These are phyloP conservation scores for Tautogolabrus adspersus DNA, from an alignment of 2,113 vertebrate genomes.

Conservation along the genomic window DNA sequence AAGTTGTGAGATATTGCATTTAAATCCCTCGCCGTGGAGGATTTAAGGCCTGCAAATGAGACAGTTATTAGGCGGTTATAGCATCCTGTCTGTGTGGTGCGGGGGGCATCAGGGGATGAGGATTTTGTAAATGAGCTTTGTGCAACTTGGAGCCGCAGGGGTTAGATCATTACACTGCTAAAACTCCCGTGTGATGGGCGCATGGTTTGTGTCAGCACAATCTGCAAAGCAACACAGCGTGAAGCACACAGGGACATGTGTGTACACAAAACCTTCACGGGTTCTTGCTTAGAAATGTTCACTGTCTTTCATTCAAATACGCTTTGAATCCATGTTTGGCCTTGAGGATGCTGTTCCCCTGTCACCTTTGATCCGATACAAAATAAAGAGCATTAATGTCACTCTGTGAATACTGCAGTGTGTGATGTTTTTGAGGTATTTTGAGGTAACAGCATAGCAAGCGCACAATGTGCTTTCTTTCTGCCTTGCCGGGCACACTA, in stretches of 20 bases:
- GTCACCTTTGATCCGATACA: conserved; percentile 39
- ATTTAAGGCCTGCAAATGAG: conserved; percentile 19
- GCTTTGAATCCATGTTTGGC: conserved; percentile 25
- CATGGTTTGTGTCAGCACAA: conserved; percentile 67
- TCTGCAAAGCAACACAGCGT: conserved; percentile 30
- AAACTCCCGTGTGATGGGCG: conserved; percentile 36
- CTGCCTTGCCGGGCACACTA: background rate
- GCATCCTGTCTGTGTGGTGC: conserved; percentile 24
- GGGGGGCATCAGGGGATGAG: conserved; percentile 7
- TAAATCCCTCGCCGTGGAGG: conserved; percentile 32
- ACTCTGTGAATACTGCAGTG: background rate
- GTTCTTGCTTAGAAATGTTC: background rate
- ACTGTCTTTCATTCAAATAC: background rate
- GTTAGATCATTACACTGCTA: conserved; percentile 32
- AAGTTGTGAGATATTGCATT: conserved; percentile 3
- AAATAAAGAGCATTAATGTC: conserved; percentile 48
- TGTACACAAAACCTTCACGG: background rate
- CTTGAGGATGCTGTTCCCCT: conserved; percentile 15
- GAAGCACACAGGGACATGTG: conserved; percentile 6
- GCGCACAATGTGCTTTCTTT: background rate
- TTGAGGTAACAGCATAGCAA: conserved; percentile 1
- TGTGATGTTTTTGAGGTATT: conserved; percentile 2
- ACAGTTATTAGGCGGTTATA: conserved; percentile 29
- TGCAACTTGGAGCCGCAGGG: conserved; percentile 25
- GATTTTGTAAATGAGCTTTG: conserved; percentile 60